These are phyloP conservation scores for Pantherophis guttatus DNA, from an alignment of 2,113 vertebrate genomes.

Conservation along the genomic window DNA sequence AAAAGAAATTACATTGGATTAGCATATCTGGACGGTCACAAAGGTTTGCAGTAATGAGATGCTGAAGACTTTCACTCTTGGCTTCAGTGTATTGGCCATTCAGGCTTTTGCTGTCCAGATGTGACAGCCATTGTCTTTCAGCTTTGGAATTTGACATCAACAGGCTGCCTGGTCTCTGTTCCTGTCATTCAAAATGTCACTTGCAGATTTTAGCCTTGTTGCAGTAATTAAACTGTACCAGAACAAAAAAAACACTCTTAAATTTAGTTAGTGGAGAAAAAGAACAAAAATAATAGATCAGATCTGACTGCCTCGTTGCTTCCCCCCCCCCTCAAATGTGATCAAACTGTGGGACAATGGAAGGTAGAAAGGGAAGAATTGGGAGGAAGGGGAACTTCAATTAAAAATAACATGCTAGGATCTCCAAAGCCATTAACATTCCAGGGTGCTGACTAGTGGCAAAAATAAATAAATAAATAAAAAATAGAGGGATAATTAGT, in stretches of 20 bases:
- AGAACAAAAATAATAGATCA: slow-evolving; percentile 66
- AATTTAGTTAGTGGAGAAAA: slow-evolving; percentile 59
- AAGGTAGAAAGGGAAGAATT: slow-evolving; percentile 40
- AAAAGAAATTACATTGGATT: not conserved
- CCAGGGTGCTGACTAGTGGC: slow-evolving; percentile 29
- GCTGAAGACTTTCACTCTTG: not conserved
- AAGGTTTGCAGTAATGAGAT: not conserved
- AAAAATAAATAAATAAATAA: not conserved
- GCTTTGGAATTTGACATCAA: not conserved
- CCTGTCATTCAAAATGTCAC: slow-evolving; percentile 40
- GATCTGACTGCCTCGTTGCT: slow-evolving; percentile 47
- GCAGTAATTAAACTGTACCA: slow-evolving; percentile 59
- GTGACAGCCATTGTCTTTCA: not conserved
- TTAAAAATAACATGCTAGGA: slow-evolving; percentile 56
- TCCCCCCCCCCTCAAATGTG: slow-evolving; percentile 19
- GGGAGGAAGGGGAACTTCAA: slow-evolving; percentile 57
- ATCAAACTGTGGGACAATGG: slow-evolving; percentile 55
- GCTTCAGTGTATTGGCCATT: not conserved
- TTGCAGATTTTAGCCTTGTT: slow-evolving; percentile 56
- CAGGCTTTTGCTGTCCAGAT: not conserved
- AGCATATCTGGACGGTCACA: not conserved
- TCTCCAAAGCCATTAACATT: slow-evolving; percentile 60
- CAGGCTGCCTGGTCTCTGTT: slow-evolving; percentile 46
- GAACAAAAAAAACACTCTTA: slow-evolving; percentile 50
- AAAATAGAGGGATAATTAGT: slow-evolving; percentile 43